phyloP scores from a whole-genome alignment of 2,888 invertebrate genomes.

The Nebria salina region DNA sequence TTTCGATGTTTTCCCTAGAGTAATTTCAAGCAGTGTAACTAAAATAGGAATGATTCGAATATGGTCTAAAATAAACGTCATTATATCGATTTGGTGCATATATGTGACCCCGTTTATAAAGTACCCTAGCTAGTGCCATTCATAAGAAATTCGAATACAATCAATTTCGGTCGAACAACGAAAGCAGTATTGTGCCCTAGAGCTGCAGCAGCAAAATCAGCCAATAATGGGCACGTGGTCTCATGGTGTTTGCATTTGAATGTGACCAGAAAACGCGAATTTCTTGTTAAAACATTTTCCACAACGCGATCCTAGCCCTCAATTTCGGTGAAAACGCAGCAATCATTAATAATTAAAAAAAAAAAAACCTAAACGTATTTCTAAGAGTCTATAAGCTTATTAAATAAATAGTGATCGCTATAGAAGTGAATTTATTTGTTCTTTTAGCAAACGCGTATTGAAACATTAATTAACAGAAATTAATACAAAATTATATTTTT shows the following conservation, averaged over 20 bases:
- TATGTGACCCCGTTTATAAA: no score
- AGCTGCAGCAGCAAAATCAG: background rate
- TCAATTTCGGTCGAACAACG: background rate
- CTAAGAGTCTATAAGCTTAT: background rate
- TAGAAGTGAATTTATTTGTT: background rate
- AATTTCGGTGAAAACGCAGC: background rate
- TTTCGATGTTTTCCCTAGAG: no score
- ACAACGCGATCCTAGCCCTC: background rate
- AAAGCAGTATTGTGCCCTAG: no score
- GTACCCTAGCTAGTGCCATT: background rate
- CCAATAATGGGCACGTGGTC: background rate
- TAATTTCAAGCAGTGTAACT: no score
- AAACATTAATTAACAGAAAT: no score
- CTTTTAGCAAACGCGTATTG: no score
- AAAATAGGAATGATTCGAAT: no score
- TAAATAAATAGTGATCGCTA: background rate
- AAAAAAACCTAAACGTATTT: background rate
- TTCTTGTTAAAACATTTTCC: background rate
- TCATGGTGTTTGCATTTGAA: background rate
- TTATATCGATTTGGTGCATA: no score
- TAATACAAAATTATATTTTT: no score
- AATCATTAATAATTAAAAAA: background rate
- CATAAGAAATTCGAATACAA: background rate
- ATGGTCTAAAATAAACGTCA: no score
- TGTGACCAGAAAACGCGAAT: background rate